Evolutionary conservation across 2,888 invertebrate species (phyloP).

Genomic region (Aromia moschata): DNA sequence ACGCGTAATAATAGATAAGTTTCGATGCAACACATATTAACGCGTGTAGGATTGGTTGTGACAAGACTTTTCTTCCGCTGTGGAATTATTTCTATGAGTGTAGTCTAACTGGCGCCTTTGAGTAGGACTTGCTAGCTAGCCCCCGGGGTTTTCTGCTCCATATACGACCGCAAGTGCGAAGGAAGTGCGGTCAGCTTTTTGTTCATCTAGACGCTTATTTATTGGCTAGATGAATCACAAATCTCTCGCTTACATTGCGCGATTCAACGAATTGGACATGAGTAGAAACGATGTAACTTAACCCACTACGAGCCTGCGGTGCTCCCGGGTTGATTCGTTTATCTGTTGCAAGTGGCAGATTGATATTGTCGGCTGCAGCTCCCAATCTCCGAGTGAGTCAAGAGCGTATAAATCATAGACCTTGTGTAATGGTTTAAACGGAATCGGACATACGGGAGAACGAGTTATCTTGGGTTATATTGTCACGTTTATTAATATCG

Average conservation of each 20-base stretch:
- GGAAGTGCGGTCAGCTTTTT: constrained; percentile 2
- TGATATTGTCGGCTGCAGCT: not conserved
- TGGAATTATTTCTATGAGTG: no score
- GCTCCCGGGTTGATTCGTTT: not conserved
- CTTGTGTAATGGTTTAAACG: not conserved
- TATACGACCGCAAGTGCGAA: not conserved
- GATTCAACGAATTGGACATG: not conserved
- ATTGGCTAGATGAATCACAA: constrained; percentile 4
- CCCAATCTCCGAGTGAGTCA: not conserved
- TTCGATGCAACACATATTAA: no score
- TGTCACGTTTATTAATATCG: no score
- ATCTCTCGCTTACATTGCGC: not conserved
- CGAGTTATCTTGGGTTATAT: no score
- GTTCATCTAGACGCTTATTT: not conserved
- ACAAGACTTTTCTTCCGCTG: no score
- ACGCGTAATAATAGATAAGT: no score
- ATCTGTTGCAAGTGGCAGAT: not conserved
- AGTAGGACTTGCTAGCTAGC: not conserved
- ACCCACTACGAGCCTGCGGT: not conserved
- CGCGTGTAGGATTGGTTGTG: no score
- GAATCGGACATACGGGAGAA: no score
- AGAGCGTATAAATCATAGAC: not conserved
- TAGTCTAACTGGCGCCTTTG: not conserved
- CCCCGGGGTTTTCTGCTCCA: not conserved
- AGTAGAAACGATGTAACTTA: not conserved